Percentiles rank a stretch among this genome's conserved stretches.
These are phyloP conservation scores for Megalopta genalis DNA, from an alignment of 1,140 invertebrate genomes.

Conservation along the genomic window DNA sequence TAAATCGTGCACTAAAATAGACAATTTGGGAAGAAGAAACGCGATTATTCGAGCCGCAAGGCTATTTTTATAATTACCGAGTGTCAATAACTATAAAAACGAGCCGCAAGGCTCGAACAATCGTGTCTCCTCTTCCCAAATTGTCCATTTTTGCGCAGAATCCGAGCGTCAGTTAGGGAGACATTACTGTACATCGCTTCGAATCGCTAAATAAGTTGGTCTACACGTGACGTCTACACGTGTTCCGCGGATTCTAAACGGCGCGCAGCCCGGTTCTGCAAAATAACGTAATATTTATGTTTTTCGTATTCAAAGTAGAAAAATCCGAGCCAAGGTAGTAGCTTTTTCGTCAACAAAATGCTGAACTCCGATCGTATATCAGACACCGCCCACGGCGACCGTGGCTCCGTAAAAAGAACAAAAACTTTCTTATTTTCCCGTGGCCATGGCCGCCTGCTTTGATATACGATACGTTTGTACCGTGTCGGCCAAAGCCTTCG, in stretches of 20 bases:
- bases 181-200: no score
- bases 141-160: no score
- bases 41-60: no score
- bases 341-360: constrained; percentile 68
- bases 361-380: constrained; percentile 64
- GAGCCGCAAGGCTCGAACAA: no score
- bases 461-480: constrained; percentile 74
- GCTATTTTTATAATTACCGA: no score
- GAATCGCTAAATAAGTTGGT: background rate
- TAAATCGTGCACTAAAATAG: no score
- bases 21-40: no score
- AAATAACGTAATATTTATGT: constrained; percentile 31
- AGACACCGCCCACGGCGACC: constrained; percentile 63
- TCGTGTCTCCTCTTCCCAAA: no score
- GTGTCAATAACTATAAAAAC: no score
- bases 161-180: no score
- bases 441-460: constrained; percentile 65
- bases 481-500: constrained; percentile 63
- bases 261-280: background rate
- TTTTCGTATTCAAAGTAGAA: constrained; percentile 43
- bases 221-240: background rate
- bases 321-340: constrained; percentile 57
- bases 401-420: constrained; percentile 61
- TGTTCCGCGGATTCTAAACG: background rate
- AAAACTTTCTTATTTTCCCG: constrained; percentile 68